phyloP scores from a whole-genome alignment of 1,140 invertebrate species.

The Melitaea cinxia region DNA sequence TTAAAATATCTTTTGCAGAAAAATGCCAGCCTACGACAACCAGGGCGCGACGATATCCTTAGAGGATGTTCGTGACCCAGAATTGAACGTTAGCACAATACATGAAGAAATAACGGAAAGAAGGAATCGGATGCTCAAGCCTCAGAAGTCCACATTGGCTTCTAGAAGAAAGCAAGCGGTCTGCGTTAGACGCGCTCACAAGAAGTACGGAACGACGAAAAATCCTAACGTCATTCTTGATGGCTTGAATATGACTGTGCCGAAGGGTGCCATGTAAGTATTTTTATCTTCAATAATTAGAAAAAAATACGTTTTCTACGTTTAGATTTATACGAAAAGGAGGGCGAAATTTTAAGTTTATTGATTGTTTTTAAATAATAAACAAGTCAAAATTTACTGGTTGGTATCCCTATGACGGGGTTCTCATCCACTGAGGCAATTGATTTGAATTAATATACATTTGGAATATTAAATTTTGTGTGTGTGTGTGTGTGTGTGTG shows the following conservation, averaged over 20 bases:
- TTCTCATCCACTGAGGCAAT: too few species aligned
- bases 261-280: constrained; percentile 95
- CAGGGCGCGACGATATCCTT: constrained; percentile 72
- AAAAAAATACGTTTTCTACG: too few species aligned
- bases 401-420: too few species aligned
- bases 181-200: constrained; percentile 90
- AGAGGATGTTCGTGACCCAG: constrained; percentile 61
- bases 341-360: too few species aligned
- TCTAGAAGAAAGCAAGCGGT: constrained; percentile 89
- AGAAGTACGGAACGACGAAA: constrained; percentile 91
- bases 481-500: too few species aligned
- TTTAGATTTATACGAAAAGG: too few species aligned
- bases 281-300: constrained; percentile 8
- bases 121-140: constrained; percentile 73
- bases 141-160: constrained; percentile 88
- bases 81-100: constrained; percentile 49
- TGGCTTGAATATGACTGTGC: constrained; percentile 94
- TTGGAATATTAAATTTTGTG: too few species aligned
- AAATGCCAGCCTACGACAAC: constrained; percentile 75
- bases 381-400: too few species aligned
- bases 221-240: constrained; percentile 93
- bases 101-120: constrained; percentile 57
- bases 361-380: too few species aligned
- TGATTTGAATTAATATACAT: too few species aligned
- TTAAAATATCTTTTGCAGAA: constrained; percentile 43